A percentile compares a stretch with the other conserved stretches of the same genome.
Evolutionary conservation across 2,888 invertebrate genomes (phyloP).

Genomic region (Trichopria drosophilae): DNA sequence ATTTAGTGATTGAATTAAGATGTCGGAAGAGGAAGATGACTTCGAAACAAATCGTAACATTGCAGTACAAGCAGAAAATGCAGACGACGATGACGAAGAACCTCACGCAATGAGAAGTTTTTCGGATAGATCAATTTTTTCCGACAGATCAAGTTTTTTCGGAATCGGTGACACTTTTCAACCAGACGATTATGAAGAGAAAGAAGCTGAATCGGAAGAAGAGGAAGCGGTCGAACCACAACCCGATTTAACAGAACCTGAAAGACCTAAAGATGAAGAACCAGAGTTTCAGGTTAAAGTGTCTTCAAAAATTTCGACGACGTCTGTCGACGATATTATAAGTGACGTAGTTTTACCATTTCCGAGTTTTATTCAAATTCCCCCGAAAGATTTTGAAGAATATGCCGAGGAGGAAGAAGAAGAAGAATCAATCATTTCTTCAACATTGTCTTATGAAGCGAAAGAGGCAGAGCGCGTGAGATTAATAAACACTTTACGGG

Average conservation of each 20-base stretch:
- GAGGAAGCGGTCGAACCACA: neutral
- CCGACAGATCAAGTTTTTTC: too few relatives aligned
- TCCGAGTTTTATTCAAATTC: too few relatives aligned
- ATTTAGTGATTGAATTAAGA: neutral
- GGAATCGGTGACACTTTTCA: too few relatives aligned
- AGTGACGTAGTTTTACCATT: too few relatives aligned
- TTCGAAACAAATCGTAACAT: neutral
- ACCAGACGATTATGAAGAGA: neutral
- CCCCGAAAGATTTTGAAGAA: conserved; percentile 13
- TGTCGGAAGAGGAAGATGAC: neutral
- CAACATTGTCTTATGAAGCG: conserved; percentile 4
- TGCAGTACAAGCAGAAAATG: neutral
- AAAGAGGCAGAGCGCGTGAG: conserved; percentile 27
- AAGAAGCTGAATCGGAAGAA: neutral
- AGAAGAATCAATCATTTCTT: neutral
- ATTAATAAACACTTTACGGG: conserved; percentile 27
- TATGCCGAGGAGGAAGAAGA: neutral
- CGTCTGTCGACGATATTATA: neutral
- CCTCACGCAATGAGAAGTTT: too few relatives aligned
- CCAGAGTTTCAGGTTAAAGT: too few relatives aligned
- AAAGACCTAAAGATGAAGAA: conserved; percentile 3
- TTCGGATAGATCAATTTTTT: too few relatives aligned
- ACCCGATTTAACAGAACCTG: neutral
- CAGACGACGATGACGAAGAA: too few relatives aligned
- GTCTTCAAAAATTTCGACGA: neutral